Percentiles rank a stretch among this genome's conserved stretches.
These are phyloP conservation scores for Coturnix japonica DNA, from an alignment of 2,113 vertebrate species.

Conservation along the genomic window DNA sequence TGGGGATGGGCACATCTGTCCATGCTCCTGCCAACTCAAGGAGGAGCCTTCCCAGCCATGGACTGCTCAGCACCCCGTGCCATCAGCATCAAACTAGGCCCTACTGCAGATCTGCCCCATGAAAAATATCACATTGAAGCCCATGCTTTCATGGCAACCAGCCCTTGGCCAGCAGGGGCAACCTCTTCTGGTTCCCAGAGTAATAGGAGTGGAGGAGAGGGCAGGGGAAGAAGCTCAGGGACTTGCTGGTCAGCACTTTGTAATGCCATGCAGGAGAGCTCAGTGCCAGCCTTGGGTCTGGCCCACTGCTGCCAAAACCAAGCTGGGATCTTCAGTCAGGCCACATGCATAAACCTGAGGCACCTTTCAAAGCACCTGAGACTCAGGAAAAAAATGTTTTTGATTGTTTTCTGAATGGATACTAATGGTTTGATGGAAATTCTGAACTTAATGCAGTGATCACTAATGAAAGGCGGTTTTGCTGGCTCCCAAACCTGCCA, in stretches of 20 bases:
- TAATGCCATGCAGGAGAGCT: conserved; percentile 18
- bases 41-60: not conserved
- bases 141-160: not conserved
- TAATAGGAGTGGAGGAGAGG: not conserved
- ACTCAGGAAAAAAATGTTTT: not conserved
- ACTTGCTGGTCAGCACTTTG: not conserved
- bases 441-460: conserved; percentile 55
- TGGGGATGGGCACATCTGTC: not conserved
- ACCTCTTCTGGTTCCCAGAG: not conserved
- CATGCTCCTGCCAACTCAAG: not conserved
- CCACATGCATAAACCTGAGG: conserved; percentile 13
- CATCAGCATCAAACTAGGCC: not conserved
- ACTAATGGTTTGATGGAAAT: conserved; percentile 62
- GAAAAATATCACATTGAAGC: not conserved
- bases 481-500: conserved; percentile 91
- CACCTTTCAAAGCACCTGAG: not conserved
- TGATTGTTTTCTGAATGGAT: conserved; percentile 47
- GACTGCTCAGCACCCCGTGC: not conserved
- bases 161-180: not conserved
- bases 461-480: conserved; percentile 31
- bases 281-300: not conserved
- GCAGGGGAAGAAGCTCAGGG: not conserved
- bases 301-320: not conserved
- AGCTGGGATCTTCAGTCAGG: conserved; percentile 3
- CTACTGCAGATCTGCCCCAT: not conserved